Evolutionary conservation across 1,140 invertebrate species (phyloP).

Genomic region (Mamestra configurata): DNA sequence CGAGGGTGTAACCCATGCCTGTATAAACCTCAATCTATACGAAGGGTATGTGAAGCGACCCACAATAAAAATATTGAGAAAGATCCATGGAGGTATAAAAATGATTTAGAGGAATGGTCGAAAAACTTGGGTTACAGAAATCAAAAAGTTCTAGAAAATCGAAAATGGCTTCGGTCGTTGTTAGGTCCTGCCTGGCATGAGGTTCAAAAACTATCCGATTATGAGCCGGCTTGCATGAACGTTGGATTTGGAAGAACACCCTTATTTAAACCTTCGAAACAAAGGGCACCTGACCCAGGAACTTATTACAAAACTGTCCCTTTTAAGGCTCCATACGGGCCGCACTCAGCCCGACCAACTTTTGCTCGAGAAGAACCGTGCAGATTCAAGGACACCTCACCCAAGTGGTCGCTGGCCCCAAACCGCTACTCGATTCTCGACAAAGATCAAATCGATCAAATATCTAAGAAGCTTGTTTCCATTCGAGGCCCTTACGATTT

Average conservation of each 20-base stretch:
- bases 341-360: constrained; percentile 71
- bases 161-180: constrained; percentile 68
- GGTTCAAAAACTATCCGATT: constrained; percentile 56
- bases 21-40: constrained; percentile 70
- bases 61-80: constrained; percentile 63
- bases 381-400: constrained; percentile 71
- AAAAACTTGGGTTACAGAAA: constrained; percentile 82
- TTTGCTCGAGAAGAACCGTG: constrained; percentile 79
- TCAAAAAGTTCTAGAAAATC: constrained; percentile 70
- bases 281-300: constrained; percentile 71
- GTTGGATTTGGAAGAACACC: constrained; percentile 74
- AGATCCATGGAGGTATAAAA: constrained; percentile 79
- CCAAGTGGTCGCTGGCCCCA: constrained; percentile 76
- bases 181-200: constrained; percentile 81
- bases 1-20: constrained; percentile 74
- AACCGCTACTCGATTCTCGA: constrained; percentile 78
- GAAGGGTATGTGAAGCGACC: constrained; percentile 68
- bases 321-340: constrained; percentile 71
- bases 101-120: constrained; percentile 79
- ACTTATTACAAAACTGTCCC: constrained; percentile 72
- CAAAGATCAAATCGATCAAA: constrained; percentile 73
- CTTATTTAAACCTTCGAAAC: constrained; percentile 61
- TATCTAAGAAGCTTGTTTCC: constrained; percentile 75
- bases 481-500: constrained; percentile 78
- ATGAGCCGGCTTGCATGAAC: constrained; percentile 74